Conservation (phyloP, 2,888 invertebrate species). For the Drosophila mimica region DNA sequence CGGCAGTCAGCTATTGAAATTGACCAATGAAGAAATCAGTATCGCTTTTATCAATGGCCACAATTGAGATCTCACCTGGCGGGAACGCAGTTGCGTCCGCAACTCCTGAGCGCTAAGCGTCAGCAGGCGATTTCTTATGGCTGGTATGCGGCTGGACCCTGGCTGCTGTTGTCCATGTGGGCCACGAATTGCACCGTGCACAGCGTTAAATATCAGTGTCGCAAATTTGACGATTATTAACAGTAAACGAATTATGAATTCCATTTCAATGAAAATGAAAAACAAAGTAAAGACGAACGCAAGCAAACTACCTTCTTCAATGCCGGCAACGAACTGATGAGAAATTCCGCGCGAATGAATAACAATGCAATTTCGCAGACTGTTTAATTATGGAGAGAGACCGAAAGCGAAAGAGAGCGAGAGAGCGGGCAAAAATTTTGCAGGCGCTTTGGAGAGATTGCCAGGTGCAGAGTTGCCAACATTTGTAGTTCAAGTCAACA, state of each 20-base stretch:
- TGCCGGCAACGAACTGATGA: constrained; percentile 27
- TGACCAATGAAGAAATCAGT: not conserved
- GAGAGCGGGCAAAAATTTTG: constrained; percentile 1
- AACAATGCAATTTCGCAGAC: not conserved
- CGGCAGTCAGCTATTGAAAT: constrained; percentile 87
- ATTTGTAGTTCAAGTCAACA: not conserved
- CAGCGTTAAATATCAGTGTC: constrained; percentile 25
- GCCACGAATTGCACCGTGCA: constrained; percentile 12
- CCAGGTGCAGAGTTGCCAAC: not conserved
- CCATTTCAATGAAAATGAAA: constrained; percentile 54
- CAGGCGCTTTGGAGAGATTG: not conserved
- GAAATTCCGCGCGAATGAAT: not conserved
- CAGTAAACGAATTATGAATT: constrained; percentile 67
- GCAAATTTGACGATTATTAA: constrained; percentile 58
- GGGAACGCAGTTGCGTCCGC: constrained; percentile 55
- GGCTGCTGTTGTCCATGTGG: not conserved
- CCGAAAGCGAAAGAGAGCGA: not conserved
- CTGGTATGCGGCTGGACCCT: constrained; percentile 43
- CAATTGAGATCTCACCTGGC: constrained; percentile 63
- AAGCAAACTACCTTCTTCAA: not conserved
- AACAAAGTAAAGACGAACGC: accelerated
- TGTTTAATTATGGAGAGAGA: not conserved
- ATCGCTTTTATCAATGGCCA: not conserved
- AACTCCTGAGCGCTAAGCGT: constrained; percentile 63
- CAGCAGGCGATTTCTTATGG: constrained; percentile 63